Conservation (phyloP, 2,888 invertebrate species). For the Agrotis puta region DNA sequence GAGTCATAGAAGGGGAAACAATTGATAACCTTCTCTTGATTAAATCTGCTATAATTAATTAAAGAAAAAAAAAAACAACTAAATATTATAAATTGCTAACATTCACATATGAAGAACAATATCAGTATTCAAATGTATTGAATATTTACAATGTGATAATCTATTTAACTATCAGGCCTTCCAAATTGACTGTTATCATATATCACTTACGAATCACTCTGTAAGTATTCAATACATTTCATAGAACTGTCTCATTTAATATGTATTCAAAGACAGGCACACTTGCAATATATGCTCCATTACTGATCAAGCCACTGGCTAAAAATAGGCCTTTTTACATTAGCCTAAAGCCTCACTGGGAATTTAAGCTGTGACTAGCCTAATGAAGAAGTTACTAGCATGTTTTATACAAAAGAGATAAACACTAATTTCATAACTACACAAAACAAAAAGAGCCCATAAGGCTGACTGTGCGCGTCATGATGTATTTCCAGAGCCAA, state of each 20-base stretch:
- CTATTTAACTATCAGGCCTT: conserved; percentile 39
- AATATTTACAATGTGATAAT: conserved; percentile 58
- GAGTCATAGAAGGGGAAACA: conserved; percentile 12
- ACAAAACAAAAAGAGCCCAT: not conserved
- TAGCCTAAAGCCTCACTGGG: conserved; percentile 49
- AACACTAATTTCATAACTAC: not conserved
- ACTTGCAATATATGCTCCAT: conserved; percentile 64
- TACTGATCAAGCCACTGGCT: conserved; percentile 28
- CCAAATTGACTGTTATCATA: conserved; percentile 44
- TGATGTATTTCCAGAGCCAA: not conserved
- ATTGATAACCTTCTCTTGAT: not conserved
- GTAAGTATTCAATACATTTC: conserved; percentile 56
- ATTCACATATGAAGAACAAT: conserved; percentile 48
- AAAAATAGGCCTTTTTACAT: conserved; percentile 19
- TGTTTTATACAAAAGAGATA: not conserved
- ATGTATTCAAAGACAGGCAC: conserved; percentile 50
- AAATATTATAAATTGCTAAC: conserved; percentile 20
- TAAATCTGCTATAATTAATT: conserved; percentile 33
- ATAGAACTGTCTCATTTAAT: conserved; percentile 39
- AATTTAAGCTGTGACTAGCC: conserved; percentile 32
- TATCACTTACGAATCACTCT: conserved; percentile 40
- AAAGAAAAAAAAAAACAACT: conserved; percentile 19
- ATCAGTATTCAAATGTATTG: conserved; percentile 51
- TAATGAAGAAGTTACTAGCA: not conserved
- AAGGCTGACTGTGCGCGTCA: not conserved